Evolutionary conservation across 2,113 vertebrate species (phyloP).

Genomic region (Riparia riparia): DNA sequence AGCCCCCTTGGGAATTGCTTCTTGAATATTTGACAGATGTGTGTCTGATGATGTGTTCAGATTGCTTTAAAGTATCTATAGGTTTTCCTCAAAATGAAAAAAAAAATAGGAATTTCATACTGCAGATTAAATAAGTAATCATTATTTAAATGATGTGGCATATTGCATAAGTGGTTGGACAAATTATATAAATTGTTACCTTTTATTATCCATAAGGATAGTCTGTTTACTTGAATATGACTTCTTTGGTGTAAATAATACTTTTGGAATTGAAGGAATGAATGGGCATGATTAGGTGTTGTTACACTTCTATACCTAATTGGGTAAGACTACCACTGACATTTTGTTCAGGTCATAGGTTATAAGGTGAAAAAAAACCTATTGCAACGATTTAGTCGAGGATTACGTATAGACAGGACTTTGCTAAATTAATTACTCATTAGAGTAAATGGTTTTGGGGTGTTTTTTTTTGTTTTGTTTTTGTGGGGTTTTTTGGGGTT

Average conservation of each 20-base stretch:
- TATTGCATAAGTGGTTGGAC: background rate
- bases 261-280: background rate
- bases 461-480: no score
- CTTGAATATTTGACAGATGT: background rate
- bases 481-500: no score
- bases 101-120: background rate
- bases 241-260: background rate
- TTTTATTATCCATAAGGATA: background rate
- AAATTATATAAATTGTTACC: background rate
- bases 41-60: background rate
- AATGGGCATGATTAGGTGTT: background rate
- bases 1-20: background rate
- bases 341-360: background rate
- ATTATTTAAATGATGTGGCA: background rate
- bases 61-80: background rate
- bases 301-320: background rate
- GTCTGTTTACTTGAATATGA: background rate
- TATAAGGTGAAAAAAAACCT: background rate
- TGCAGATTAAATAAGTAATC: background rate
- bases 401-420: background rate
- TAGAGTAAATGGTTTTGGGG: background rate
- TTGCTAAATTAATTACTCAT: background rate
- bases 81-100: background rate
- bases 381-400: background rate
- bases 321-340: background rate